Conservation (phyloP, 2,888 invertebrate genomes). For the Cephonodes hylas region DNA sequence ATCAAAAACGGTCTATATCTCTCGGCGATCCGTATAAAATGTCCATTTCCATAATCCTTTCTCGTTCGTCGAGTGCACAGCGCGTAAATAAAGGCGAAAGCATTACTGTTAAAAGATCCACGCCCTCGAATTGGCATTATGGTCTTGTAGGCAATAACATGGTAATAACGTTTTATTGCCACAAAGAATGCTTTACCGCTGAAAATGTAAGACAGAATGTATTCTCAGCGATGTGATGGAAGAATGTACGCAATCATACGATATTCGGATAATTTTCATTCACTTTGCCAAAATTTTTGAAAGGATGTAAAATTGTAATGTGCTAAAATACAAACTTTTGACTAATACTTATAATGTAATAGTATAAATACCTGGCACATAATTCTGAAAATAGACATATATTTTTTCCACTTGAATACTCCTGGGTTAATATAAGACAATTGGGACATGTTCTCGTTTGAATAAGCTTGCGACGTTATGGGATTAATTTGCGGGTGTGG, state of each 20-base stretch:
- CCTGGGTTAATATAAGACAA: background rate
- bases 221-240: constrained; percentile 20
- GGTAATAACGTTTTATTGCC: constrained; percentile 31
- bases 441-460: background rate
- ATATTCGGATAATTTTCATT: no score
- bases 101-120: constrained; percentile 19
- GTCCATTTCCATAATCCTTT: constrained; percentile 32
- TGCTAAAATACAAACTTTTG: no score
- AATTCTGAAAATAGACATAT: no score
- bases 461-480: constrained; percentile 6
- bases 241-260: constrained; percentile 26
- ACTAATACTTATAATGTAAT: constrained; percentile 9
- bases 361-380: no score
- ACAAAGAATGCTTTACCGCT: constrained; percentile 18
- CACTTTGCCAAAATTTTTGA: no score
- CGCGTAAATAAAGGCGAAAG: constrained; percentile 24
- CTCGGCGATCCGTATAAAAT: constrained; percentile 31
- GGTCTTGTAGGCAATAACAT: constrained; percentile 28
- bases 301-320: no score
- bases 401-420: background rate
- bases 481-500: constrained; percentile 11
- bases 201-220: constrained; percentile 17
- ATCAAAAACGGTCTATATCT: constrained; percentile 18
- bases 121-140: constrained; percentile 21
- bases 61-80: constrained; percentile 21